These are phyloP conservation scores for Danionella cerebrum DNA, from an alignment of 2,113 vertebrate genomes.

Conservation along the genomic window DNA sequence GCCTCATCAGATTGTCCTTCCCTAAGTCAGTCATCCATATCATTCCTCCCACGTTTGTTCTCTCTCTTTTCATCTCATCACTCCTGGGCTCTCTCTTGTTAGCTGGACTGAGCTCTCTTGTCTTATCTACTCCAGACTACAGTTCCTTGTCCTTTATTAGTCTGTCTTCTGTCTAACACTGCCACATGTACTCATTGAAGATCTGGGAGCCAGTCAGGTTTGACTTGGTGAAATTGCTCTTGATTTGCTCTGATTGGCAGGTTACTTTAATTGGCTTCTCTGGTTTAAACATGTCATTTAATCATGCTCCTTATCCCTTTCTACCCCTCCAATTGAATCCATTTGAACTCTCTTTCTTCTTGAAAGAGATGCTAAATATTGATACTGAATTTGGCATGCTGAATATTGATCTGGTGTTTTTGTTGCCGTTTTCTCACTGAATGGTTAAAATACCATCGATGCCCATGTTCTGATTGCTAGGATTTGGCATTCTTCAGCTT, in stretches of 20 bases:
- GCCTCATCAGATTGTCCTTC: not conserved
- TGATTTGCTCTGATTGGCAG: not conserved
- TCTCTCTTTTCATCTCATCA: conserved; percentile 1
- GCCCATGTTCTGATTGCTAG: not conserved
- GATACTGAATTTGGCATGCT: not conserved
- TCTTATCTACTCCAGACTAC: conserved; percentile 7
- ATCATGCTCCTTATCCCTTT: not conserved
- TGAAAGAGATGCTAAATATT: conserved; percentile 8
- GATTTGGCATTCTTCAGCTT: not conserved
- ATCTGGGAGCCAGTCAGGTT: not conserved
- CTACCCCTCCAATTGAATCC: not conserved
- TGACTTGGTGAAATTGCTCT: not conserved
- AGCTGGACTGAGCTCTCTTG: conserved; percentile 29
- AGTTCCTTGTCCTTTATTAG: not conserved
- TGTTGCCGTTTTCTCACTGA: not conserved
- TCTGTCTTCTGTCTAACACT: not conserved
- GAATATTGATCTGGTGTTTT: not conserved
- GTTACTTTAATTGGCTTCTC: not conserved
- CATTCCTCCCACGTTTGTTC: conserved; percentile 14
- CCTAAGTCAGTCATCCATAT: conserved; percentile 4
- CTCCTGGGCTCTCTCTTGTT: conserved; percentile 16
- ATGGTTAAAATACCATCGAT: not conserved
- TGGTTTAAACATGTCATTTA: not conserved
- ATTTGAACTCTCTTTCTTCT: not conserved
- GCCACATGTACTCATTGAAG: not conserved